A percentile compares a stretch with the other conserved stretches of the same genome.
These are phyloP conservation scores for Caprella mutica DNA, from an alignment of 2,888 invertebrate species.

Conservation along the genomic window DNA sequence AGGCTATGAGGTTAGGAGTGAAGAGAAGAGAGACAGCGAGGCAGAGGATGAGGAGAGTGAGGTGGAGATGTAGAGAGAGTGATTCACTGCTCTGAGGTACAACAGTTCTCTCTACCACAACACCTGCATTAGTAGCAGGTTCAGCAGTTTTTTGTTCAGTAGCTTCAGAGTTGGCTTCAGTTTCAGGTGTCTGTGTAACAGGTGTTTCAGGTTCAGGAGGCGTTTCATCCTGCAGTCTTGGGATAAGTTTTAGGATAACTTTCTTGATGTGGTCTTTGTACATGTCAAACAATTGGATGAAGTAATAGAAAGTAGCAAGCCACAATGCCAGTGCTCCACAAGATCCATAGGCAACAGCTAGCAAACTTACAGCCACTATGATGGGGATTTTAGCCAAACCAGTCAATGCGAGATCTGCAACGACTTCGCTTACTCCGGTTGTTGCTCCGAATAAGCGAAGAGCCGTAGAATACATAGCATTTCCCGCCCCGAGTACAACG, in stretches of 20 bases:
- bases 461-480: constrained; percentile 14
- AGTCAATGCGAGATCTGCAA: constrained; percentile 34
- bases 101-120: neutral
- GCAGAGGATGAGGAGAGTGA: constrained; percentile 20
- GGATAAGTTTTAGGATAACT: constrained; percentile 39
- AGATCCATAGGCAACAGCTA: constrained; percentile 53
- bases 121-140: neutral
- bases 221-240: constrained; percentile 6
- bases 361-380: constrained; percentile 52
- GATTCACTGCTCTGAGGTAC: constrained; percentile 1
- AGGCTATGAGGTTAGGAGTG: constrained; percentile 17
- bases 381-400: constrained; percentile 56
- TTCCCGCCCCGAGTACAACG: constrained; percentile 13
- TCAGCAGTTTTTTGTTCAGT: no score
- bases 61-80: constrained; percentile 14
- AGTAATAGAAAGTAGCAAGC: constrained; percentile 55
- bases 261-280: constrained; percentile 64
- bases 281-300: constrained; percentile 59
- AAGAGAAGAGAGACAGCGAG: constrained; percentile 10
- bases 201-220: neutral
- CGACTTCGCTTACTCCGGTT: constrained; percentile 23
- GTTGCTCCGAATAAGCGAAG: constrained; percentile 20
- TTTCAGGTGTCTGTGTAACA: neutral
- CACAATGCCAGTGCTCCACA: constrained; percentile 63
- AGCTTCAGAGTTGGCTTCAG: no score